Evolutionary conservation across 2,888 invertebrate species (phyloP), one percentile per base, ranked within the genome.

Genomic region (Timandra comae): DNA sequence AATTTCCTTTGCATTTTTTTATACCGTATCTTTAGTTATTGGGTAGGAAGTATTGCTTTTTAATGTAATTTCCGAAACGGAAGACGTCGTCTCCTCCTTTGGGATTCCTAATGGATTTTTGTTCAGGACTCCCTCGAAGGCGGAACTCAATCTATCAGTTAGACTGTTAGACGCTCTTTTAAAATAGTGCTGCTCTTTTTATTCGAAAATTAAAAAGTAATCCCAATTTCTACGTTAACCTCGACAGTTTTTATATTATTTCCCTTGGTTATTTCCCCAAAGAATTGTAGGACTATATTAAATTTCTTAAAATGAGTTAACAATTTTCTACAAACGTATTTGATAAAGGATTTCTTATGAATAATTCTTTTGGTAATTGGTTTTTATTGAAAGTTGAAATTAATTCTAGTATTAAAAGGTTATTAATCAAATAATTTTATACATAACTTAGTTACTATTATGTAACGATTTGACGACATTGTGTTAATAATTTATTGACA

Each of bases 21-120:
- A 56, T 51, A 53, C 62, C 55, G 55, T 65, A 61, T 63, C 62
- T 62, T 60, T 56, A 67, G 67, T 64, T 75, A 74, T 67, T 64
- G 69, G 55, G 57, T 49, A 53, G 67, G 61, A 77, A 74, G 78
- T 81, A 80, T 80, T 72, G 74, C 71, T 67, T 76, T 77, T 80
- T 81, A 81, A 82, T 72, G 72, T 77, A 78, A 82, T 82, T 80
- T 82, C 80, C 80, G 73, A 76, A 78, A 70, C 74, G 79, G 74
- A 71, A 74, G 69, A 58, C 64, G 52, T 53, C 56, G 52, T 24
- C 44, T 55, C 37, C 58, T 68, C 75, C 69, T 55, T 41, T 41
- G 79, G 77, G 80, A 77, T 55, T 62, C 59, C 50, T 78, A 80
- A 80, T 80, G 79, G 81, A 80, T 78, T 79, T 24, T 74, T 64